Conservation (phyloP, 2,797 vertebrate species). For the Macroramphosus scolopax region DNA sequence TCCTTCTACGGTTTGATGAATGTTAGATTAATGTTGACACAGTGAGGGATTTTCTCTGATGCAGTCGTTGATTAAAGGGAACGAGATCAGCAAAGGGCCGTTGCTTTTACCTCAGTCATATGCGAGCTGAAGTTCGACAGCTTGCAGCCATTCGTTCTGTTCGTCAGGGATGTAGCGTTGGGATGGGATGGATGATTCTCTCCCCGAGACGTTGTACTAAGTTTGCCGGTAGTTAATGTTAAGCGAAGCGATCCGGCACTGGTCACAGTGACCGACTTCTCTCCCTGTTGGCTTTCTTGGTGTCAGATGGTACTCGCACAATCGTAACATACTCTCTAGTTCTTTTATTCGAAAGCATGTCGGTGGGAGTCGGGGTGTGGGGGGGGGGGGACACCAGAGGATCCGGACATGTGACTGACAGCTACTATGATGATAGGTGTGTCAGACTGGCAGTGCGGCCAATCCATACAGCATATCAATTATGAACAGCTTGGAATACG, state of each 20-base stretch:
- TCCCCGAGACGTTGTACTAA: constrained; percentile 46
- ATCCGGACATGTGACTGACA: constrained; percentile 19
- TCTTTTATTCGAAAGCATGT: constrained; percentile 15
- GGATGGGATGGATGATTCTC: constrained; percentile 55
- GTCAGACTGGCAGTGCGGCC: too few species aligned
- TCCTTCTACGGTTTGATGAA: too few species aligned
- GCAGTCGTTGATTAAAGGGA: constrained; percentile 73
- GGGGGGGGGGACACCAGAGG: too few species aligned
- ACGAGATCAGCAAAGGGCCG: constrained; percentile 68
- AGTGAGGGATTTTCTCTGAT: constrained; percentile 53
- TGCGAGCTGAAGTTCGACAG: constrained; percentile 55
- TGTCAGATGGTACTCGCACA: constrained; percentile 37
- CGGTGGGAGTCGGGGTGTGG: constrained; percentile 23
- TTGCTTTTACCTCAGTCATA: constrained; percentile 48
- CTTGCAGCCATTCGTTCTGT: constrained; percentile 53
- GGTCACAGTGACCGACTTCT: constrained; percentile 41
- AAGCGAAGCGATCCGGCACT: constrained; percentile 45
- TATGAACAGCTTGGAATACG: too few species aligned
- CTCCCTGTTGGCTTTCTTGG: constrained; percentile 48
- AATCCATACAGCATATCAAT: too few species aligned
- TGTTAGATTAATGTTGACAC: too few species aligned
- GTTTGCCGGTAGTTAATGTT: constrained; percentile 47
- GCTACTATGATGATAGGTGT: constrained; percentile 9
- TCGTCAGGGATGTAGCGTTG: constrained; percentile 28
- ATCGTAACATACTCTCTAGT: constrained; percentile 19